Evolutionary conservation across 2,797 vertebrate genomes (phyloP).

Genomic region (Brachymystax lenok): DNA sequence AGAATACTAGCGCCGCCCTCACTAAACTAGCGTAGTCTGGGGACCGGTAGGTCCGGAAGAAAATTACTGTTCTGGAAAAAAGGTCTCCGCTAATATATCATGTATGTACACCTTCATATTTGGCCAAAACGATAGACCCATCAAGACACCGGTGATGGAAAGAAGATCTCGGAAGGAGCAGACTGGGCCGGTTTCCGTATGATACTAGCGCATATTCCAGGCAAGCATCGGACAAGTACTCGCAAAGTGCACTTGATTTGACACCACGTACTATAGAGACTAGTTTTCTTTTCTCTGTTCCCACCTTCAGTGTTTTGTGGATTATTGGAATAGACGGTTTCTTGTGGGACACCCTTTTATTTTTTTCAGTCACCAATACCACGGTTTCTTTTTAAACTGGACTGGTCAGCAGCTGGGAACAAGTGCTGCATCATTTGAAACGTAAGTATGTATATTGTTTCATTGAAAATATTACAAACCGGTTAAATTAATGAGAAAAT

Average conservation of each 20-base stretch:
- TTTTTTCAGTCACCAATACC: constrained; percentile 12
- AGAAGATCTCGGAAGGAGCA: neutral
- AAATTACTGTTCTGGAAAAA: neutral
- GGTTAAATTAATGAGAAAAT: neutral
- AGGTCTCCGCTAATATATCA: neutral
- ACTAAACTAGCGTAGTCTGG: neutral
- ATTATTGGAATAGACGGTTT: constrained; percentile 24
- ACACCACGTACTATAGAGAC: too few species aligned
- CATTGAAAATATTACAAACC: neutral
- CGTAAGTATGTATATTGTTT: constrained; percentile 40
- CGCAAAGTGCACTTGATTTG: neutral
- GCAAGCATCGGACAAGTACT: neutral
- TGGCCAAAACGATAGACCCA: neutral
- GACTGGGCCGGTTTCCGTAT: neutral
- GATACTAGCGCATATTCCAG: neutral
- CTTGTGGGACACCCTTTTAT: constrained; percentile 11
- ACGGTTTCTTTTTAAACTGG: constrained; percentile 5
- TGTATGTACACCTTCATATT: neutral
- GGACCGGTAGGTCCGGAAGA: neutral
- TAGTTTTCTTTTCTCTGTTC: neutral
- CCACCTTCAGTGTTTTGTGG: constrained; percentile 29
- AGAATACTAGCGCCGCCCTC: constrained; percentile 21
- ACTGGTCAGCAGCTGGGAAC: constrained; percentile 9
- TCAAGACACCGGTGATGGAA: neutral
- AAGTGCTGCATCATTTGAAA: constrained; percentile 28